Evolutionary conservation across 2,113 vertebrate genomes (phyloP), one percentile per base, ranked within the genome.

Genomic region (Grus americana): DNA sequence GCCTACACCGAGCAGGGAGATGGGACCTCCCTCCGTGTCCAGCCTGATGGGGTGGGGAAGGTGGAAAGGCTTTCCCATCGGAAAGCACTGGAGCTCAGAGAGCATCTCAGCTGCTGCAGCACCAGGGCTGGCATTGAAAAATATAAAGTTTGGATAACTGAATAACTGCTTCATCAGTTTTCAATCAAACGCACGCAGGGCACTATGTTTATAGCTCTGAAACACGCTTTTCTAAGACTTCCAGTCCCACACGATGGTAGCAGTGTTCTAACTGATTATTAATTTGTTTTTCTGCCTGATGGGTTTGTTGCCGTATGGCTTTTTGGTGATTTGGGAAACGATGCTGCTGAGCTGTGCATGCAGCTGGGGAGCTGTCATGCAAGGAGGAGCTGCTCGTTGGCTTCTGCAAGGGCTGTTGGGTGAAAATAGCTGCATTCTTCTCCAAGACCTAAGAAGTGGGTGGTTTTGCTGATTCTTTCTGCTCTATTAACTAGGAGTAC

Each of bases 391-490:
- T 30, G 11, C 86, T 46, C 0, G 0, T 23, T 18, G 26, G 17
- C 52, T 91, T 74, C 72, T 84, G 68, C 22, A 34, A 54, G 61
- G 68, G 67, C 46, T 62, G 54, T 12, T 73, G 79, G 62, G 47
- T 92, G 80, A 66, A 83, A 79, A 79, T 5, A 74, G 38, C 38
- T 86, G 93, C 44, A 24, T 72, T 93, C 86, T 88, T 38, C 32
- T 66, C 46, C 1, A 2, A 71, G 15, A 50, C 10, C 30, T 70
- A 46, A 42, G 40, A 71, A 82, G 13, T 12, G 65, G 46, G 47
- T 84, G 83, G 11, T 78, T 95, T 85, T 86, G 42, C 57, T 46
- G 61, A 82, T 92, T 91, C 17, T 47, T 97, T 95, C 93, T 92
- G 95, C 90, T 85, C 92, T 88, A 67, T 79, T 90, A 93, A 92